These are phyloP conservation scores for Megastigmus dorsalis DNA, from an alignment of 2,888 invertebrate species.

Conservation along the genomic window DNA sequence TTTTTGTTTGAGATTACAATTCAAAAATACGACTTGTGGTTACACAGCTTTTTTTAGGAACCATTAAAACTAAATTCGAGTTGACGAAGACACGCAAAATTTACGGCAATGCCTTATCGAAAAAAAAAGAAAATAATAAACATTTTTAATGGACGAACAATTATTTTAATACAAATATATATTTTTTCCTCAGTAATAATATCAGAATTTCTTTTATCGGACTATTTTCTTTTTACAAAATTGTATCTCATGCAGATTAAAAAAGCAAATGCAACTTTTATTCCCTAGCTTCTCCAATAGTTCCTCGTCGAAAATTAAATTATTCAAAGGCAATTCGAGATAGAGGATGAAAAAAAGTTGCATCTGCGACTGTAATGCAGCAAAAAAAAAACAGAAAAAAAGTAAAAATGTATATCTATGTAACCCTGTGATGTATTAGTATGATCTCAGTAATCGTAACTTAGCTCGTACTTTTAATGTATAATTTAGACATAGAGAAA, in stretches of 20 bases:
- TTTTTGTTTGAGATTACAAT: slow-evolving; percentile 70
- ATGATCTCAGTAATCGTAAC: slow-evolving; percentile 74
- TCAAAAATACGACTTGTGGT: slow-evolving; percentile 73
- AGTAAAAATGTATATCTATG: slow-evolving; percentile 69
- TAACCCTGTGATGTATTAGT: slow-evolving; percentile 75
- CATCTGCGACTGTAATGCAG: slow-evolving; percentile 48
- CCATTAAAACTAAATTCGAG: slow-evolving; percentile 23
- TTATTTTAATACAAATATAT: slow-evolving; percentile 8
- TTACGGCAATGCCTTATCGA: slow-evolving; percentile 21
- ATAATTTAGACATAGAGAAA: slow-evolving; percentile 62
- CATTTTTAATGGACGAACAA: slow-evolving; percentile 11
- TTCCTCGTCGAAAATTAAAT: not conserved
- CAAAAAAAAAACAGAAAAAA: slow-evolving; percentile 58
- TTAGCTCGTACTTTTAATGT: slow-evolving; percentile 69
- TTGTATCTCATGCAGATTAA: slow-evolving; percentile 28
- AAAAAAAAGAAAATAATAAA: slow-evolving; percentile 18
- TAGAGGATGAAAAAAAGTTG: slow-evolving; percentile 44
- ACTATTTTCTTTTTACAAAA: slow-evolving; percentile 4
- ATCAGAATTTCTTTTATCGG: not conserved
- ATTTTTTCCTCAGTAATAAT: slow-evolving; percentile 37
- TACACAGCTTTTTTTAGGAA: slow-evolving; percentile 68
- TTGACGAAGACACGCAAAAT: slow-evolving; percentile 20
- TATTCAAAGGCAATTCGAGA: not conserved
- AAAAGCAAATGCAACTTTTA: slow-evolving; percentile 23
- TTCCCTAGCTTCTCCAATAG: not conserved